phyloP scores from a whole-genome alignment of 2,113 vertebrate species.

The Bufo gargarizans region DNA sequence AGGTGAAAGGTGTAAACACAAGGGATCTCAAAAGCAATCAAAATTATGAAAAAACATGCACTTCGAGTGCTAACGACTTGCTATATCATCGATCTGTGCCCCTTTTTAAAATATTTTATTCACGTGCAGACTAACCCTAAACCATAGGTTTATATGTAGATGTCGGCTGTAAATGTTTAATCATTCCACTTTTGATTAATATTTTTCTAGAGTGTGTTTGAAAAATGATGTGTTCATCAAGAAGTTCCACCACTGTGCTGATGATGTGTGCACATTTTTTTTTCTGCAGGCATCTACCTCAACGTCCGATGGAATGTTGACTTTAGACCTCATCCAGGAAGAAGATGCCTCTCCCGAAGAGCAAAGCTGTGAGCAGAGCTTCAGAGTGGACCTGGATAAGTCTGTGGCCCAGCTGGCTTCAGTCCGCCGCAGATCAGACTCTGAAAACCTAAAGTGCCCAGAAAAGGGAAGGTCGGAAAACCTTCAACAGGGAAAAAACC shows the following conservation, averaged over 20 bases:
- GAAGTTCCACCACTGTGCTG: neutral
- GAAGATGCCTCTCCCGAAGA: constrained; percentile 79
- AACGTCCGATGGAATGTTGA: constrained; percentile 90
- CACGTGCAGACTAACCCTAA: no score
- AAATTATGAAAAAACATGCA: no score
- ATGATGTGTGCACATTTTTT: neutral
- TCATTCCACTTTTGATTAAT: neutral
- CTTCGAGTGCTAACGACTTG: no score
- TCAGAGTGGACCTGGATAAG: constrained; percentile 77
- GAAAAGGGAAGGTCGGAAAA: constrained; percentile 69
- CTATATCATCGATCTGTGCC: no score
- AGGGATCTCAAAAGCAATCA: no score
- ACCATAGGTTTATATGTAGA: neutral
- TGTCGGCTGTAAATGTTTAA: neutral
- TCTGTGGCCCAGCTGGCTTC: constrained; percentile 65
- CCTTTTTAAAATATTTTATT: no score
- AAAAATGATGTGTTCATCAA: neutral
- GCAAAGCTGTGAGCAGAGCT: constrained; percentile 76
- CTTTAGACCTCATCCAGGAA: constrained; percentile 94
- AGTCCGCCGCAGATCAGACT: constrained; percentile 70
- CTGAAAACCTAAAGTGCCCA: constrained; percentile 60
- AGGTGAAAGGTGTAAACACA: no score
- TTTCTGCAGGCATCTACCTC: constrained; percentile 84
- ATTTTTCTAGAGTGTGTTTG: neutral
- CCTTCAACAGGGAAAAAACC: constrained; percentile 71